Base-by-base conservation (phyloP, 2,888 invertebrate genomes). In the Calliphora vomitoria region DNA sequence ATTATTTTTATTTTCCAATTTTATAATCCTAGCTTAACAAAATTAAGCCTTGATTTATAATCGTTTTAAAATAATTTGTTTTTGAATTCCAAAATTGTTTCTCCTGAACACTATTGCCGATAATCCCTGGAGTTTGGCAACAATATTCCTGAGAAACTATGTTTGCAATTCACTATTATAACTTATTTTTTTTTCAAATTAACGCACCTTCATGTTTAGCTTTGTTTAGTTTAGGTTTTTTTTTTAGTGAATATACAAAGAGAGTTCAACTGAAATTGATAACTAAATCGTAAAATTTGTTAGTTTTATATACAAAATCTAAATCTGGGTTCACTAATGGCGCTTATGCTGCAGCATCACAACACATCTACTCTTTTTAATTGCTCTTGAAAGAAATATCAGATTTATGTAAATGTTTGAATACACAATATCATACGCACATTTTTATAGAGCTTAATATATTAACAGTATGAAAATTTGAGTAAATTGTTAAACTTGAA, bases 121-220 rank as follows among this genome's bases (percentile, higher is more conserved):
- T 83, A 78, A 83, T 83, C 71, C 78, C 35, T 31, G 69, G 64
- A 13, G 78, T 47, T 83, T 62, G 83, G 60, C 82, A 58, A 68
- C n/a, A 64, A 20, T 72, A 38, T 20, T 41, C 50, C 55, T 15
- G n/a, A n/a, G 0, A 13, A 31, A 66, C 35, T 3, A 58, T 25
- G 8, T 20, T 74, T 11, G 50, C 10, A 47, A 18, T 58, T 1
- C 20, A 5, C 13, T 35, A 38, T n/a, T 13, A 68, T 69, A 62
- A 10, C 38, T 38, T 31, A 6, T 25, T 44, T 18, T 4, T 18
- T 4, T 44, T 44, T 44, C 35, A 35, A 20, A 20, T 20, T 66
- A 47, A 86, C 82, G 38, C 79, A 86, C 86, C 86, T 86, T 86
- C 86, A 86, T 86, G 18, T 75, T 69, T 58, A 62, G 53, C 69